These are phyloP conservation scores for Amphimallon solstitiale DNA, from an alignment of 2,888 invertebrate genomes.

Conservation along the genomic window DNA sequence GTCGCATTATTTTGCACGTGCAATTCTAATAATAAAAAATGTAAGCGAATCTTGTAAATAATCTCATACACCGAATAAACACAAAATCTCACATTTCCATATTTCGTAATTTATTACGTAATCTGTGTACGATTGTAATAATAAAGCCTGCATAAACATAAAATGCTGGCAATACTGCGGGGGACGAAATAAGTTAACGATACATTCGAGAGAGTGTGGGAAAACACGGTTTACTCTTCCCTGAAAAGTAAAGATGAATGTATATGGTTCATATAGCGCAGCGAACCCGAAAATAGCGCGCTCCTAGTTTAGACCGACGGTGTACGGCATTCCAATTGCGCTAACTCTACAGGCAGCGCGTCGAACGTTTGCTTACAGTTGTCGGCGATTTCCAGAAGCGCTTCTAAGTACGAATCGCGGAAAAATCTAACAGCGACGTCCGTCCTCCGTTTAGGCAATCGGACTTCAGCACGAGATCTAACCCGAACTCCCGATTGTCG, in stretches of 20 bases:
- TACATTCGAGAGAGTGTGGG: neutral
- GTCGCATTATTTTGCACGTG: no score
- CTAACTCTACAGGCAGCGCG: no score
- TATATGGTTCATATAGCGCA: slow-evolving; percentile 14
- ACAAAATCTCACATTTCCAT: no score
- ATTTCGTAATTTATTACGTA: neutral
- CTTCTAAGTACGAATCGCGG: neutral
- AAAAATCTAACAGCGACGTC: neutral
- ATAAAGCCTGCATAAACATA: no score
- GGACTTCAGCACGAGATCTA: neutral
- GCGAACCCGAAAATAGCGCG: slow-evolving; percentile 51
- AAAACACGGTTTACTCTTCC: neutral
- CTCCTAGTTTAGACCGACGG: slow-evolving; percentile 54
- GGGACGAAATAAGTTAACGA: neutral
- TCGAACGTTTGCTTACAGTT: no score
- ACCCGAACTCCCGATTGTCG: neutral
- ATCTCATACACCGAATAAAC: no score
- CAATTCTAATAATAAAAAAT: no score
- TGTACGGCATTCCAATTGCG: slow-evolving; percentile 46
- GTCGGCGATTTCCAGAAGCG: neutral
- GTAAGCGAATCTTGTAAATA: neutral
- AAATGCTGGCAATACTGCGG: no score
- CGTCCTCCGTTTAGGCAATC: neutral
- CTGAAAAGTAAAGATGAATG: neutral
- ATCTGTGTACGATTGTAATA: no score